Conservation (phyloP, 2,888 invertebrate species). For the Rugalucina vietnamica region DNA sequence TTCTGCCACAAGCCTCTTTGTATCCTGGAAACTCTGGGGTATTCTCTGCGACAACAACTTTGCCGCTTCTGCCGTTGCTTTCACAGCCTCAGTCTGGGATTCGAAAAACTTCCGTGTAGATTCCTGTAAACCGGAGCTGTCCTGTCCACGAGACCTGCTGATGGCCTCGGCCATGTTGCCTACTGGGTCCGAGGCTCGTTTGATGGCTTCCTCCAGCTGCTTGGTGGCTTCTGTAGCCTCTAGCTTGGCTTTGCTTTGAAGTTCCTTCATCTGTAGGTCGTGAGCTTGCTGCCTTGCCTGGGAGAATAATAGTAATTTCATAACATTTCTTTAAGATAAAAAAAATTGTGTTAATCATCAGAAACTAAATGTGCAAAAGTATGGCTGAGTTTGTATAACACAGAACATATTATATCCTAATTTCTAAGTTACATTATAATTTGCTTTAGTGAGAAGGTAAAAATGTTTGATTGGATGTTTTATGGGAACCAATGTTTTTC, state of each 20-base stretch:
- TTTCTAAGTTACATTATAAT: not conserved
- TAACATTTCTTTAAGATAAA: not conserved
- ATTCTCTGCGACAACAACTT: conserved; percentile 67
- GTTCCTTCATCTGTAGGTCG: conserved; percentile 73
- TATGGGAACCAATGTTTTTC: too few species aligned
- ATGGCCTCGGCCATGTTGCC: conserved; percentile 66
- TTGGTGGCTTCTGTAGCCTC: conserved; percentile 75
- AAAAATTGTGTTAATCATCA: too few species aligned
- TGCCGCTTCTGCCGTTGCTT: conserved; percentile 76
- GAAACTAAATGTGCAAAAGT: too few species aligned
- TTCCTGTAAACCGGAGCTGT: conserved; percentile 62
- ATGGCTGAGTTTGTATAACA: too few species aligned
- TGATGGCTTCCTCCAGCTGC: conserved; percentile 71
- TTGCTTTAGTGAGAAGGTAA: not conserved
- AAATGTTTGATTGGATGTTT: too few species aligned
- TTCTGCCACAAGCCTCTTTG: conserved; percentile 49
- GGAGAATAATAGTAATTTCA: not conserved
- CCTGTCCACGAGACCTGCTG: conserved; percentile 63
- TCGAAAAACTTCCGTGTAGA: conserved; percentile 64
- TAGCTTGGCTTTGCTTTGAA: conserved; percentile 75
- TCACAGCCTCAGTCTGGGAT: conserved; percentile 72
- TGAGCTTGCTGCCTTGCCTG: conserved; percentile 80
- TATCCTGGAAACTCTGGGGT: conserved; percentile 48
- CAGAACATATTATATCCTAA: too few species aligned
- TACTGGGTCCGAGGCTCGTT: conserved; percentile 67